These are phyloP conservation scores for Drosophila mimetica DNA, from an alignment of 2,888 invertebrate species.

Conservation along the genomic window DNA sequence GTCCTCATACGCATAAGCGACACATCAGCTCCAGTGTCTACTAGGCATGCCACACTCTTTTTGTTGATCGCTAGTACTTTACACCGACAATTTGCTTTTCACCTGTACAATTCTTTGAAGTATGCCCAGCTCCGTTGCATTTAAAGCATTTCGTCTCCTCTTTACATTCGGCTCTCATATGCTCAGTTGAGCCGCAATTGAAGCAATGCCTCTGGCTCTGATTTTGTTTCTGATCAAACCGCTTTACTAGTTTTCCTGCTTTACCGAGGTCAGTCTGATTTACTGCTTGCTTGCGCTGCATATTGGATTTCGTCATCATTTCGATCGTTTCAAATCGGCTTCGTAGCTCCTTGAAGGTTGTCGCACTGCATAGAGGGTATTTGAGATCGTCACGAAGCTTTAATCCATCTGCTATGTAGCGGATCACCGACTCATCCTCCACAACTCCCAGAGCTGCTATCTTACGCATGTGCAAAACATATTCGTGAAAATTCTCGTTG, in stretches of 20 bases:
- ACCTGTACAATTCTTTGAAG: neutral
- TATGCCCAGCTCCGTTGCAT: neutral
- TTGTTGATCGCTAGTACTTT: neutral
- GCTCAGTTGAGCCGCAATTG: neutral
- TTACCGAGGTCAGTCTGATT: neutral
- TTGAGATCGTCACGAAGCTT: neutral
- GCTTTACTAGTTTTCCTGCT: neutral
- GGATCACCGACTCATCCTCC: slow-evolving; percentile 1
- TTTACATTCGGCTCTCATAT: neutral
- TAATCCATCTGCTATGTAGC: neutral
- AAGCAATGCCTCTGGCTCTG: neutral
- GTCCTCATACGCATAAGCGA: too few relatives aligned
- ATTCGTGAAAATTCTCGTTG: too few relatives aligned
- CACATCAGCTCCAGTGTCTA: neutral
- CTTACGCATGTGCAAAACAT: too few relatives aligned
- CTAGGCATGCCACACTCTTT: neutral
- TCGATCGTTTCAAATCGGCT: neutral
- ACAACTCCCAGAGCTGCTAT: neutral
- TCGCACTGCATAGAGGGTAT: neutral
- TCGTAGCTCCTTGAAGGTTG: neutral
- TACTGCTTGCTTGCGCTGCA: neutral
- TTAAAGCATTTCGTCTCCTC: neutral
- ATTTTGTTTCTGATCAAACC: neutral
- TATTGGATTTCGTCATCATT: neutral
- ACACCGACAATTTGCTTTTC: neutral